Evolutionary conservation across 2,888 invertebrate genomes (phyloP).

Genomic region (Drosophila sordidula): DNA sequence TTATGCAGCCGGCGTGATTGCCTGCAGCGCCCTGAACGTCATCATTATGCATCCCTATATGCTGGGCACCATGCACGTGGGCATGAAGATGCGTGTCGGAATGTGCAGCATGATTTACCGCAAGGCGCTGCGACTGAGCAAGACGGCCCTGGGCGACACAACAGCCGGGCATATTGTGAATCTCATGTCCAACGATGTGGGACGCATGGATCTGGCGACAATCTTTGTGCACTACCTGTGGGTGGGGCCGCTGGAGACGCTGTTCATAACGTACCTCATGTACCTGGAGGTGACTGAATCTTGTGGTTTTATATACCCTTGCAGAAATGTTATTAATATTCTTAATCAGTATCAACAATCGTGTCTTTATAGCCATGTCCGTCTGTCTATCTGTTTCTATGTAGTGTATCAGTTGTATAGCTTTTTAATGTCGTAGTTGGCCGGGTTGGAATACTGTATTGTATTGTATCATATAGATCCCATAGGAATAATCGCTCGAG

Average conservation of each 20-base stretch:
- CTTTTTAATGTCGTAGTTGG: too few species aligned
- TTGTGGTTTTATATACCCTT: too few species aligned
- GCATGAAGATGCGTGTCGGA: slow-evolving; percentile 89
- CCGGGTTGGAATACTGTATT: too few species aligned
- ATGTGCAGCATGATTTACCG: slow-evolving; percentile 90
- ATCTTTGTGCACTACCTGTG: slow-evolving; percentile 96
- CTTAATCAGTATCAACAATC: too few species aligned
- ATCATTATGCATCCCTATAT: slow-evolving; percentile 94
- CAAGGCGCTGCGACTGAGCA: slow-evolving; percentile 88
- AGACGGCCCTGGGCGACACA: slow-evolving; percentile 90
- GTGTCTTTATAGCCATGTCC: too few species aligned
- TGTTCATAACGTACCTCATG: slow-evolving; percentile 92
- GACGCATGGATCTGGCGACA: slow-evolving; percentile 88
- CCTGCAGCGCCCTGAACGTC: slow-evolving; percentile 91
- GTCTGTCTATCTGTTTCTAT: too few species aligned
- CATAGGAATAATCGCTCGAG: too few species aligned
- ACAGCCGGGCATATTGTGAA: slow-evolving; percentile 93
- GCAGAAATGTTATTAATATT: too few species aligned
- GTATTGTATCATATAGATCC: too few species aligned
- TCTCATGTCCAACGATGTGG: slow-evolving; percentile 97
- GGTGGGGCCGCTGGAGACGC: slow-evolving; percentile 95
- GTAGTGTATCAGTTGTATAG: too few species aligned
- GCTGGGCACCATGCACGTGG: slow-evolving; percentile 89
- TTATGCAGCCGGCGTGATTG: slow-evolving; percentile 90
- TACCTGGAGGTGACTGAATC: slow-evolving; percentile 86